phyloP scores from a whole-genome alignment of 2,888 invertebrate species.

The Poecilus cupreus region DNA sequence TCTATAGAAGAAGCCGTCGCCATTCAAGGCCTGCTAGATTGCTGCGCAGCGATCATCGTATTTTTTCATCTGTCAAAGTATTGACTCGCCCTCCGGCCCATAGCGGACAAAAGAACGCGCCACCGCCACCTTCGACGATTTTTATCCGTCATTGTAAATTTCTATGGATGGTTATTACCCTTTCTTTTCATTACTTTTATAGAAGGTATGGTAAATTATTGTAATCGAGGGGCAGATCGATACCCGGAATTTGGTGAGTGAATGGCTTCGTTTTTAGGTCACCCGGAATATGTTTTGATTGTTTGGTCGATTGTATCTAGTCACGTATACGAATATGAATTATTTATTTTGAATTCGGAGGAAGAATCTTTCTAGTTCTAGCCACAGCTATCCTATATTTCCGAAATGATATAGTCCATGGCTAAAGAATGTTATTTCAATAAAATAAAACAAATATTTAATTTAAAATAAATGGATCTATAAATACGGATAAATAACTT shows the following conservation, averaged over 20 bases:
- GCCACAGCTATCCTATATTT: no score
- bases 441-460: no score
- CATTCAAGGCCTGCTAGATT: slow-evolving; percentile 4
- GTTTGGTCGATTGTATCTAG: background rate
- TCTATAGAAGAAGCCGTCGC: background rate
- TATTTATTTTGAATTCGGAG: slow-evolving; percentile 9
- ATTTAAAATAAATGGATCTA: no score
- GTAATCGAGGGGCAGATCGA: background rate
- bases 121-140: slow-evolving; percentile 22
- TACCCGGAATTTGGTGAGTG: background rate
- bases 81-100: slow-evolving; percentile 40
- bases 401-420: no score
- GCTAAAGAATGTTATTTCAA: no score
- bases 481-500: no score
- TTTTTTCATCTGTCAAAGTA: slow-evolving; percentile 49
- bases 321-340: slow-evolving; percentile 25
- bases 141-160: slow-evolving; percentile 51
- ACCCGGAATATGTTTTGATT: slow-evolving; percentile 28
- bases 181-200: slow-evolving; percentile 29
- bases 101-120: slow-evolving; percentile 12
- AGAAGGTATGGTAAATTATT: slow-evolving; percentile 33
- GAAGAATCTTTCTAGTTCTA: background rate
- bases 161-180: slow-evolving; percentile 43
- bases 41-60: slow-evolving; percentile 16
- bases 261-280: slow-evolving; percentile 18